These are phyloP conservation scores for Electrophaes corylata DNA, from an alignment of 2,888 invertebrate genomes.

Conservation along the genomic window DNA sequence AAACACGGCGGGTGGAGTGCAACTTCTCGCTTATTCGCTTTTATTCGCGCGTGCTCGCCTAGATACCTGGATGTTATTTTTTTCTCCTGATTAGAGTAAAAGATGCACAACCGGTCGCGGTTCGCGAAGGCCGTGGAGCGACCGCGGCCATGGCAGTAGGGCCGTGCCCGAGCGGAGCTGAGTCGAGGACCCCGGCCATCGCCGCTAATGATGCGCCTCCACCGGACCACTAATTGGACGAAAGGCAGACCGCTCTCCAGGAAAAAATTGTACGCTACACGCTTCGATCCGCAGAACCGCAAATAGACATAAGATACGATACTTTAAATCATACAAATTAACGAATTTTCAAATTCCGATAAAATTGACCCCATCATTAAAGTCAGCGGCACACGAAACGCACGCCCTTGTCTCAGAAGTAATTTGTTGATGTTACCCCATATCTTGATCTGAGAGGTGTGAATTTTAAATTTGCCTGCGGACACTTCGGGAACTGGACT, in stretches of 20 bases:
- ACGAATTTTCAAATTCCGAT: constrained; percentile 59
- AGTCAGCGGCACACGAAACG: constrained; percentile 50
- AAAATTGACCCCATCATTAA: constrained; percentile 54
- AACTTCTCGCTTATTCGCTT: constrained; percentile 74
- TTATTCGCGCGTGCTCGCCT: constrained; percentile 71
- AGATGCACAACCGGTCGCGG: constrained; percentile 81
- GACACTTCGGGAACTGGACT: constrained; percentile 49
- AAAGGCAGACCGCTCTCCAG: constrained; percentile 64
- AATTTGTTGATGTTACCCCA: constrained; percentile 64
- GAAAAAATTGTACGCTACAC: constrained; percentile 64
- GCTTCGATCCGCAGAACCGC: constrained; percentile 60
- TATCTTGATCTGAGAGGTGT: constrained; percentile 69
- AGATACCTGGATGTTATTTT: constrained; percentile 58
- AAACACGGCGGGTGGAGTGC: constrained; percentile 64
- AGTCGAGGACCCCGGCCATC: constrained; percentile 54
- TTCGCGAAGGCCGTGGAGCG: constrained; percentile 72
- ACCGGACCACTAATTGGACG: constrained; percentile 79
- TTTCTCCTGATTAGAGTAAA: constrained; percentile 81
- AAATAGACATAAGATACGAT: constrained; percentile 56
- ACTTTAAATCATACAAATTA: constrained; percentile 56
- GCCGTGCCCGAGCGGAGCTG: constrained; percentile 55
- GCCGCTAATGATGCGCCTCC: constrained; percentile 77
- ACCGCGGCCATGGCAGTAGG: constrained; percentile 54
- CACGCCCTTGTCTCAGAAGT: constrained; percentile 55
- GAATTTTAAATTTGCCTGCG: constrained; percentile 65